Evolutionary conservation across 1,140 invertebrate species (phyloP).

Genomic region (Laupala kohalensis): DNA sequence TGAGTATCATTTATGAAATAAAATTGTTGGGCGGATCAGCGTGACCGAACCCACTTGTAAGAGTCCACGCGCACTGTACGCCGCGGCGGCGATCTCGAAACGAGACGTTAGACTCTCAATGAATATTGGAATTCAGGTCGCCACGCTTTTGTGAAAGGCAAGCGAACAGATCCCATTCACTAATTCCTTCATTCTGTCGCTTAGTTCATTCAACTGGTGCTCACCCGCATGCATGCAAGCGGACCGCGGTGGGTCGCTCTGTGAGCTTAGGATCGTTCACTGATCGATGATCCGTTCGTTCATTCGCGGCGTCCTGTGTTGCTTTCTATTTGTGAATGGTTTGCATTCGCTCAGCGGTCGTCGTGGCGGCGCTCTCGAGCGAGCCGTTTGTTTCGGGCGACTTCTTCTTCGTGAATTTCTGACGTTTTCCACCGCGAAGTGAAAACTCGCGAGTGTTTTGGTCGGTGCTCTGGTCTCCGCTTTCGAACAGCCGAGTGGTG

Average conservation of each 20-base stretch:
- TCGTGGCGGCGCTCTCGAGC: too few relatives aligned
- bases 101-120: not conserved
- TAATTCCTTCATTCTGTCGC: slow-evolving; percentile 11
- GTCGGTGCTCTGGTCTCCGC: not conserved
- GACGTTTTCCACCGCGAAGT: not conserved
- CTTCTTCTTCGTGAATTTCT: too few relatives aligned
- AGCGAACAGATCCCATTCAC: slow-evolving; percentile 5
- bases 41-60: not conserved
- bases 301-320: not conserved
- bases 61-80: not conserved
- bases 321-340: not conserved
- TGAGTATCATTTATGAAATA: too few relatives aligned
- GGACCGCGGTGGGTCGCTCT: too few relatives aligned
- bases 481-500: not conserved
- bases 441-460: not conserved
- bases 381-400: too few relatives aligned
- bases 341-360: too few relatives aligned
- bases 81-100: too few relatives aligned
- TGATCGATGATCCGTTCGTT: not conserved
- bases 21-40: too few relatives aligned
- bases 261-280: not conserved
- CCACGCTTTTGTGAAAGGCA: slow-evolving; percentile 8
- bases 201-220: slow-evolving; percentile 8
- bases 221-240: not conserved
- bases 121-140: slow-evolving; percentile 10